These are phyloP conservation scores for Vidua chalybeata DNA, from an alignment of 2,113 vertebrate species.

Conservation along the genomic window DNA sequence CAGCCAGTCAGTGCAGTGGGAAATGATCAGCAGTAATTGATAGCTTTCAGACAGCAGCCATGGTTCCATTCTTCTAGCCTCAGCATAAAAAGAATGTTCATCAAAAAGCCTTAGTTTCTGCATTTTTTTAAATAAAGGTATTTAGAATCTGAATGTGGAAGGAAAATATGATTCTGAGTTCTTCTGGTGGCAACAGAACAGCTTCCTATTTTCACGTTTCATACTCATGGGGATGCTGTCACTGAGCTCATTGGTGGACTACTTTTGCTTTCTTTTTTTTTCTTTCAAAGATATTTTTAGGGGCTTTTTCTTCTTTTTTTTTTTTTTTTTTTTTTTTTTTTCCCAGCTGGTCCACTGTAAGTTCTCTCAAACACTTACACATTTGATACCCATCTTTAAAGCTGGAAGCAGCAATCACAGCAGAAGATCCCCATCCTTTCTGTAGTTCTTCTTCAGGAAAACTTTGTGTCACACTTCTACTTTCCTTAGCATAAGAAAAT, in stretches of 20 bases:
- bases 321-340: fast-evolving
- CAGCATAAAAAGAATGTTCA: background rate
- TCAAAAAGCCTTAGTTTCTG: background rate
- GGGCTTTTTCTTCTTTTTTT: fast-evolving
- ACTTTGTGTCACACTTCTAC: background rate
- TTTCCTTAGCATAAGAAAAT: background rate
- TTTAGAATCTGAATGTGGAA: background rate
- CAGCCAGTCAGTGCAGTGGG: background rate
- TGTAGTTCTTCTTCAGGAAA: background rate
- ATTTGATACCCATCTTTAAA: background rate
- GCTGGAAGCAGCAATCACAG: background rate
- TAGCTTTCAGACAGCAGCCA: background rate
- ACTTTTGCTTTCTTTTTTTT: background rate
- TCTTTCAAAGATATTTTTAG: background rate
- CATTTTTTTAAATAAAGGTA: background rate
- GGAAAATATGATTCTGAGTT: background rate
- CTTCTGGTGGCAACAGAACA: background rate
- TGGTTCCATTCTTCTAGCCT: background rate
- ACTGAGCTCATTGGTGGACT: background rate
- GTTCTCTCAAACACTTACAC: background rate
- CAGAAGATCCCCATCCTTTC: background rate
- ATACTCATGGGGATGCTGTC: background rate
- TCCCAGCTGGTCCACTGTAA: fast-evolving
- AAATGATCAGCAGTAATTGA: background rate
- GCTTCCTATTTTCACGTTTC: background rate